A percentile compares a stretch with the other conserved stretches of the same genome.
These are phyloP conservation scores for Poecilia latipinna DNA, from an alignment of 2,113 vertebrate genomes.

Conservation along the genomic window DNA sequence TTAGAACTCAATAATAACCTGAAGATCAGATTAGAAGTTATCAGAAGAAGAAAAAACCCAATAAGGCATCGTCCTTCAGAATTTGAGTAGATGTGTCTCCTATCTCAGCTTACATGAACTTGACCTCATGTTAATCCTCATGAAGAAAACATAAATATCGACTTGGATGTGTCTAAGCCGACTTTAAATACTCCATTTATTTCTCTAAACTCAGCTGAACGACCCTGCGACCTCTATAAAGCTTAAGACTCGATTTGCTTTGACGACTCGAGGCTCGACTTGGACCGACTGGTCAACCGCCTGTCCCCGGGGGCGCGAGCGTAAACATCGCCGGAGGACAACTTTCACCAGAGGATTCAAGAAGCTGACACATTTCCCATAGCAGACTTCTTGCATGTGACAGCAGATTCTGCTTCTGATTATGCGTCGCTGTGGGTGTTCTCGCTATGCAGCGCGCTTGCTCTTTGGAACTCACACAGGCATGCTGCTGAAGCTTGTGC, in stretches of 20 bases:
- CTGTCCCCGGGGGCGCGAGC: neutral
- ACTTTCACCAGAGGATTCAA: neutral
- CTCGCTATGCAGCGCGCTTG: constrained; percentile 5
- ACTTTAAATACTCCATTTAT: neutral
- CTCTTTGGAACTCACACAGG: constrained; percentile 85
- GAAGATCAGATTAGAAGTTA: neutral
- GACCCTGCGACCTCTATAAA: neutral
- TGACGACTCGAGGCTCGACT: neutral
- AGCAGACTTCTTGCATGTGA: neutral
- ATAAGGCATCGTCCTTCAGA: neutral
- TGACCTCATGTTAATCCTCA: neutral
- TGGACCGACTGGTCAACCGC: neutral
- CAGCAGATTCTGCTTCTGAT: constrained; percentile 43
- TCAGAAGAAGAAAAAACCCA: neutral
- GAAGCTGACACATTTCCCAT: constrained; percentile 23
- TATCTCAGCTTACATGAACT: neutral
- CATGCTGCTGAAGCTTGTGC: constrained; percentile 90
- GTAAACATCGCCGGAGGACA: neutral
- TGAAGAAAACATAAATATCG: neutral
- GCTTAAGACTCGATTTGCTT: neutral
- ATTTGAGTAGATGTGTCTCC: neutral
- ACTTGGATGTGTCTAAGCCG: neutral
- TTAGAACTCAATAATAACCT: neutral
- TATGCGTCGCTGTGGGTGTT: constrained; percentile 41
- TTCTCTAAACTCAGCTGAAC: neutral